Conservation (phyloP, 2,888 invertebrate genomes). For the Myathropa florea region DNA sequence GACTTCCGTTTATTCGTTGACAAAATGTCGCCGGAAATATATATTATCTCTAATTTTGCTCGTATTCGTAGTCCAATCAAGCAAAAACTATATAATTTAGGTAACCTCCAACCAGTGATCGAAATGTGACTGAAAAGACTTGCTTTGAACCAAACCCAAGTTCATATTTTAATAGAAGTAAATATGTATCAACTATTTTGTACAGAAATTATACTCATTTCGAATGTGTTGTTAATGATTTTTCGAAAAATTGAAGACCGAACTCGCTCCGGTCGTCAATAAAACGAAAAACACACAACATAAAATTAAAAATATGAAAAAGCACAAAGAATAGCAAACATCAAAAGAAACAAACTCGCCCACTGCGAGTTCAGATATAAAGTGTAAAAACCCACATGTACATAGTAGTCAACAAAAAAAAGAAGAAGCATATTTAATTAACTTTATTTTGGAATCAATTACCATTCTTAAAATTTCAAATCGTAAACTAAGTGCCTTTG, state of each 20-base stretch:
- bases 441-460: neutral
- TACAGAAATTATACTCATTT: neutral
- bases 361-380: neutral
- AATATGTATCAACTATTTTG: neutral
- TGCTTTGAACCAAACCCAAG: neutral
- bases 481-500: neutral
- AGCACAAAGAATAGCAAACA: neutral
- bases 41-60: neutral
- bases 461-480: neutral
- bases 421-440: neutral
- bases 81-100: neutral
- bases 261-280: neutral
- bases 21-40: neutral
- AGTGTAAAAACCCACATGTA: neutral
- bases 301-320: neutral
- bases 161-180: neutral
- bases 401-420: neutral
- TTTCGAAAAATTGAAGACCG: neutral
- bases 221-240: neutral
- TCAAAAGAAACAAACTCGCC: neutral
- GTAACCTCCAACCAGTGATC: neutral
- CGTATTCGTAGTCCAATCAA: neutral
- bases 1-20: neutral
- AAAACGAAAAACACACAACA: neutral
- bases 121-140: neutral